Base-by-base conservation (phyloP, 2,113 vertebrate species). In the Salvelinus sp. region DNA sequence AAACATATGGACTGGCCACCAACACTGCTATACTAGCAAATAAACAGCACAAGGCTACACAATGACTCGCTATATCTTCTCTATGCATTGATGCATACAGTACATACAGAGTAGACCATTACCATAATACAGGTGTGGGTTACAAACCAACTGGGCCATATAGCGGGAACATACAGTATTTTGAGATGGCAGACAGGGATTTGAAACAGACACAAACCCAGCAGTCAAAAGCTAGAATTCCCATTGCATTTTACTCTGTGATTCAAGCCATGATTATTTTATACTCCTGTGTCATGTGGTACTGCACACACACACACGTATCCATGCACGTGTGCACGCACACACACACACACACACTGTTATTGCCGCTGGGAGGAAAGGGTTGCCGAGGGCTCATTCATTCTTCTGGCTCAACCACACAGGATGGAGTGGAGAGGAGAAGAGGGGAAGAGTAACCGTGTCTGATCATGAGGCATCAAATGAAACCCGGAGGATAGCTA, bases 231-330 rank as follows among this genome's bases (percentile, higher is more conserved):
- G 13, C 4, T 57, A 57, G 16, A 20, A 57, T 57, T 20, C 54
- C 18, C 3, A 16, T 3, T 20, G 13, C 22, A 62, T 23, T 14
- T 5, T 27, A 68, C 38, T n/a, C 54, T 16, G 13, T 18, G 22
- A 70, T 25, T 47, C 4, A 30, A 72, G 18, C 28, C 48, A 75
- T 64, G 28, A 33, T 16, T 33, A 64, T 72, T 47, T 27, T 4
- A 73, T 33, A 27, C 13, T 20, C 2, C 25, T 6, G 20, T 14
- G 22, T 30, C 54, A 44, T 9, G 2, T 44, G 7, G 7, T 44
- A 57, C 54, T 20, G 20, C 54, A 75, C 64, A 57, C 64, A 75
- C 60, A 62, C 13, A 48, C 63, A 73, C n/a, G 64, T 47, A 76
- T 48, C 72, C 48, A 76, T 16, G 4, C 60, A 48, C 30, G 6